Conservation (phyloP, 1,140 invertebrate species). For the Berghia stephanieae region DNA sequence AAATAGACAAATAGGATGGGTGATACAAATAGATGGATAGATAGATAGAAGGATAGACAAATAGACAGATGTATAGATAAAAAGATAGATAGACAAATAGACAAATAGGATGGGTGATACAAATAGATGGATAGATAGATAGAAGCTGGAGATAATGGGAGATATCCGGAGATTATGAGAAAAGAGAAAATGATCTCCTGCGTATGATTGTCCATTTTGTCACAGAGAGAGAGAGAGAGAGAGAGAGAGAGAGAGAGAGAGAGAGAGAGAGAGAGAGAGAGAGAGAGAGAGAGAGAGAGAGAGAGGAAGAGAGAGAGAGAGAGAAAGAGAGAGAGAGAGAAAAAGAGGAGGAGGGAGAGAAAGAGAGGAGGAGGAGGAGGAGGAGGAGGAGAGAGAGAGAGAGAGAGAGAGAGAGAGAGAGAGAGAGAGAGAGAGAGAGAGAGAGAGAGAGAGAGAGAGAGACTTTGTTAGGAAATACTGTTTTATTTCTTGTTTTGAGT, state of each 20-base stretch:
- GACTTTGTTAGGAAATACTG: too few relatives aligned
- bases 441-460: background rate
- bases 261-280: constrained; percentile 14
- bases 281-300: background rate
- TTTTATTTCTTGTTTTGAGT: too few relatives aligned
- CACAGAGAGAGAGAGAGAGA: background rate
- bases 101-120: too few relatives aligned
- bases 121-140: background rate
- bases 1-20: too few relatives aligned
- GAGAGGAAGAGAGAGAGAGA: background rate
- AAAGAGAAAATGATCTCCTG: too few relatives aligned
- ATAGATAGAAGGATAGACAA: too few relatives aligned
- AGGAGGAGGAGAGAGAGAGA: background rate
- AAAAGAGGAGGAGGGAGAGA: background rate
- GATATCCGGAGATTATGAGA: background rate
- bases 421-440: constrained; percentile 2
- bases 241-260: constrained; percentile 9
- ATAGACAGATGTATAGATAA: too few relatives aligned
- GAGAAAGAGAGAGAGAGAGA: background rate
- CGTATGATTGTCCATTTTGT: too few relatives aligned
- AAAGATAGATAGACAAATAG: too few relatives aligned
- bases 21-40: too few relatives aligned
- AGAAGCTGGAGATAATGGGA: background rate
- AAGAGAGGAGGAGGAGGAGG: background rate
- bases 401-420: background rate